Evolutionary conservation across 2,797 vertebrate genomes (phyloP), one percentile per base, ranked within the genome.

Genomic region (Sebastiscus tertius): DNA sequence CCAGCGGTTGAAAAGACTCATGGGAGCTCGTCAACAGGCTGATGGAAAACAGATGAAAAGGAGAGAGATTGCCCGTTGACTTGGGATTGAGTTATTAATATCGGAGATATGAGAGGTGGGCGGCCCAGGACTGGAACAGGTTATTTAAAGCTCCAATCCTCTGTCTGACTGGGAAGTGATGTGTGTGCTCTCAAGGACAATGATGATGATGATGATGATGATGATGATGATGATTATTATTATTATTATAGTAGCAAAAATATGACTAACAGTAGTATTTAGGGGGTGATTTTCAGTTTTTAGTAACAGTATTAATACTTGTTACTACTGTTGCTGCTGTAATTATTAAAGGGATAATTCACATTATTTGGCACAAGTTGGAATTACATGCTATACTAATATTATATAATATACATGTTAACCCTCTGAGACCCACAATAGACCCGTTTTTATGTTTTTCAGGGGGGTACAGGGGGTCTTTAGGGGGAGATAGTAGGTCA

Each of bases 31-130:
- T 54, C 70, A 64, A 64, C 36, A 24, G 58, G 12, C 76, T 75
- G 79, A 78, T 56, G 46, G 73, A 73, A 55, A 83, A 75, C 58
- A 73, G 58, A 74, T 78, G 61, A 77, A 82, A 54, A n/a, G 58
- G 61, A 70, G 36, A 74, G 58, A 72, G 75, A 75, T 2, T 18
- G 29, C 1, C 62, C 0, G 27, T 62, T 1, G 73, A 70, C 33
- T 63, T 8, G 36, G 24, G 68, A 79, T 56, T 49, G 61, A 80
- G 67, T 79, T 52, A 81, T 83, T 77, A 74, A 63, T 71, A 24
- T 42, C 64, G 72, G 14, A 70, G 79, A 52, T 66, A 31, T 67
- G 55, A 73, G 36, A 61, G 54, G 39, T 64, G 31, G 16, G 75
- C 5, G 10, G 6, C 46, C 8, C 49, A 0, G 14, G 13, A 27